Evolutionary conservation across 2,113 vertebrate genomes (phyloP), one percentile per base, ranked within the genome.

Genomic region (Stictonetta naevosa): DNA sequence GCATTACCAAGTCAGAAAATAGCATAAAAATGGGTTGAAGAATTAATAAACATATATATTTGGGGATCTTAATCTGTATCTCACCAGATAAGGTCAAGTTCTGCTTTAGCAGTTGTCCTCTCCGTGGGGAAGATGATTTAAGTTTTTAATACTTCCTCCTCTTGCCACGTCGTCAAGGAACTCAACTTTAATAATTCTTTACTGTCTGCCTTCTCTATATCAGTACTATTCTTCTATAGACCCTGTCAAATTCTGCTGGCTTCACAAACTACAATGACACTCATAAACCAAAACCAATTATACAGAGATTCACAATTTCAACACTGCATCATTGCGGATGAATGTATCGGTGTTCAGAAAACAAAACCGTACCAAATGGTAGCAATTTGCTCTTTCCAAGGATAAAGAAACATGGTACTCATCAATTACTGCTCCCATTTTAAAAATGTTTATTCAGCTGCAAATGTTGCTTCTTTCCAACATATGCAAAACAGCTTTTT

Each of bases 401-500:
- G 3, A 85, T 12, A 93, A 1, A 91, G 55, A 85, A 91, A 88
- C 53, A 64, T 26, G 50, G 34, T 42, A 84, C 62, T 85, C 71
- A n/a, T 12, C 8, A 55, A 59, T 58, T 66, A 79, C 33, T 22
- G 3, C 17, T 92, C 79, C 82, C 15, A 2, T 33, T 62, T 81
- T 86, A 86, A 94, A 96, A 94, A 88, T 0, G 0, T 93, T 90
- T 90, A 86, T 90, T 95, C 38, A 44, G 13, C 83, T 92, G 88
- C 90, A 92, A 82, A 92, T 44, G 75, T 36, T 76, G 63, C 6
- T 2, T 63, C 55, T 73, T 90, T 83, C 87, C 88, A 94, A 96
- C 77, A 94, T 80, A 88, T 55, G 91, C 89, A 90, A 95, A 97
- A 1, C 83, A 82, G 88, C 93, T 87, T 97, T 88, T 97, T 98